These are phyloP conservation scores for Ceratotherium simum DNA, from an alignment of 2,113 vertebrate species.

Conservation along the genomic window DNA sequence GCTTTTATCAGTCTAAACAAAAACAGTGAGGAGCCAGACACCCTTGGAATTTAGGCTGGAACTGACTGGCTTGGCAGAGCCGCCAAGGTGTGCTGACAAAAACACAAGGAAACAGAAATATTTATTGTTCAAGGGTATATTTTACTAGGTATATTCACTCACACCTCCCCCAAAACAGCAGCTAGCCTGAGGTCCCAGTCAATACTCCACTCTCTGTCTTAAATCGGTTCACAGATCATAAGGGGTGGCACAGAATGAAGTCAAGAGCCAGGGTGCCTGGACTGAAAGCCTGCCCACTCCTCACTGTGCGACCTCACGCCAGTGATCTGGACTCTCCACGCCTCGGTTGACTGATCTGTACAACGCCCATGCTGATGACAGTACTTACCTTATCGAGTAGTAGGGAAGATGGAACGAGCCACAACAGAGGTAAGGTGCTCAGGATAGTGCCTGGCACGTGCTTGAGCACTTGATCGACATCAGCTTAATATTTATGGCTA, in stretches of 20 bases:
- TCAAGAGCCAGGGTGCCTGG: neutral
- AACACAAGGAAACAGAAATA: neutral
- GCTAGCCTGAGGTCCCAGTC: neutral
- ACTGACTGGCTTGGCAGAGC: neutral
- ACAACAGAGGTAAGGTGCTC: neutral
- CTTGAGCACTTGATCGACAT: neutral
- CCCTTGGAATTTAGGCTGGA: neutral
- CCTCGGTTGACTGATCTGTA: neutral
- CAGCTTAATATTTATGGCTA: neutral
- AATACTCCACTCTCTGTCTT: neutral
- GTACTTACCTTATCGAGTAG: rapidly evolving
- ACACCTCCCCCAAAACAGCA: too few relatives aligned
- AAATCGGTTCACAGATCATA: neutral
- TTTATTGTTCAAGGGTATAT: rapidly evolving
- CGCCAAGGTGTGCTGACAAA: neutral
- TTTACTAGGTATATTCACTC: neutral
- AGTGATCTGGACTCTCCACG: rapidly evolving
- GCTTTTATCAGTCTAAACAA: slow-evolving; percentile 40
- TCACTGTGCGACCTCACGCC: neutral
- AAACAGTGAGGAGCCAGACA: slow-evolving; percentile 39
- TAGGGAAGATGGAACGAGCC: neutral
- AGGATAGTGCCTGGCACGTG: rapidly evolving
- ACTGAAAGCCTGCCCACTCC: neutral
- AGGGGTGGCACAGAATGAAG: rapidly evolving
- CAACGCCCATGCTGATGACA: rapidly evolving